A percentile compares a stretch with the other conserved stretches of the same genome.
These are phyloP conservation scores for Nymphalis c-album DNA, from an alignment of 2,888 invertebrate genomes.

Conservation along the genomic window DNA sequence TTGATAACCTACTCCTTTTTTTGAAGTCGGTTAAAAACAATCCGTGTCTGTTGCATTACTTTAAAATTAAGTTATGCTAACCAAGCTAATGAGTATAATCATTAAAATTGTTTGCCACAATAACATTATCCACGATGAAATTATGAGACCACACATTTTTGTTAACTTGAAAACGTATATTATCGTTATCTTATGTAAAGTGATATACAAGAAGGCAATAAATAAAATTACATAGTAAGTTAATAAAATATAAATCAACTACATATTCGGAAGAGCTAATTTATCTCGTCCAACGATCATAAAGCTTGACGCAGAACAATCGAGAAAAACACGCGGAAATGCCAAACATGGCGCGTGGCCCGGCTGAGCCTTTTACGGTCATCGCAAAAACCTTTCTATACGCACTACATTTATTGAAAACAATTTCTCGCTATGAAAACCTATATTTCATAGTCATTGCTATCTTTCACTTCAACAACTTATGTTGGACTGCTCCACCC, in stretches of 20 bases:
- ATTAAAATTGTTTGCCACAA: too few relatives aligned
- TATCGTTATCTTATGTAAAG: not conserved
- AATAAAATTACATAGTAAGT: not conserved
- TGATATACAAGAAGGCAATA: not conserved
- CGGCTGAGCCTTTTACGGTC: constrained; percentile 20
- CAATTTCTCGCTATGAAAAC: constrained; percentile 6
- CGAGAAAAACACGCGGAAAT: constrained; percentile 35
- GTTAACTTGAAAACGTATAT: too few relatives aligned
- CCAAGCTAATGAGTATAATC: too few relatives aligned
- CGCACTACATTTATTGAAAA: constrained; percentile 11
- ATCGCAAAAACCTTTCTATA: constrained; percentile 14
- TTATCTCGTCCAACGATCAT: constrained; percentile 27
- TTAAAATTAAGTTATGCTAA: too few relatives aligned
- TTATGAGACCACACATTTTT: too few relatives aligned
- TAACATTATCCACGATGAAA: too few relatives aligned
- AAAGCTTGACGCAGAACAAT: constrained; percentile 20
- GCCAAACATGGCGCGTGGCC: constrained; percentile 29
- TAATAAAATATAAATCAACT: constrained; percentile 11
- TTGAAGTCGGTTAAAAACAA: too few relatives aligned
- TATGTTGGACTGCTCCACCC: not conserved
- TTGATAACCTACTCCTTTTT: too few relatives aligned
- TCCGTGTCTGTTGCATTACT: too few relatives aligned
- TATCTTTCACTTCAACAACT: constrained; percentile 2
- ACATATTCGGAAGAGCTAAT: constrained; percentile 18
- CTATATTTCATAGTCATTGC: constrained; percentile 1